Percentiles rank a stretch among this genome's conserved stretches.
phyloP scores from a whole-genome alignment of 2,113 vertebrate species.

The Pollimyrus isidori region DNA sequence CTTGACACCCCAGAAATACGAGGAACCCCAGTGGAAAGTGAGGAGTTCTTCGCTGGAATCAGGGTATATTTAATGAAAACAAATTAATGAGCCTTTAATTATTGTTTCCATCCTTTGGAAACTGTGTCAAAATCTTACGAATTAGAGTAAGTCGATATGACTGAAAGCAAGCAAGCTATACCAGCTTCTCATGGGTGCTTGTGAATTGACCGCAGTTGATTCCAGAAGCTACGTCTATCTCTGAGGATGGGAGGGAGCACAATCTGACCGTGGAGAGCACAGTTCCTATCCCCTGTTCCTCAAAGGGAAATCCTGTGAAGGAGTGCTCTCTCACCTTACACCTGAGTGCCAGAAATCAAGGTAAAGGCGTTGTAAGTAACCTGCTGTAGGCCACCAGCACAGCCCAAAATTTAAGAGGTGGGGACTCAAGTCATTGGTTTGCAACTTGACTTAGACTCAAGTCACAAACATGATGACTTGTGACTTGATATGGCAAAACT shows the following conservation, averaged over 20 bases:
- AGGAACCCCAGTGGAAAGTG: constrained; percentile 64
- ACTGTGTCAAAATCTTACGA: not conserved
- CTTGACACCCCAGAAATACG: constrained; percentile 64
- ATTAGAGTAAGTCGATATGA: not conserved
- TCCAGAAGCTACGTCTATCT: constrained; percentile 59
- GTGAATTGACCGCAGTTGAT: constrained; percentile 54
- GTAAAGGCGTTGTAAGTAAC: constrained; percentile 45
- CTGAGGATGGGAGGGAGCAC: constrained; percentile 73
- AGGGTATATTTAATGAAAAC: constrained; percentile 54
- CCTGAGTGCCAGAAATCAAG: constrained; percentile 62
- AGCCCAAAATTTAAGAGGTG: not conserved
- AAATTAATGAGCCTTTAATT: not conserved
- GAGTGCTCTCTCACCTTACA: constrained; percentile 67
- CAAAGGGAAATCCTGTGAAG: constrained; percentile 43
- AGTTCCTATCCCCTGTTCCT: constrained; percentile 69
- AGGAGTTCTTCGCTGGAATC: constrained; percentile 80
- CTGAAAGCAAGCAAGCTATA: not conserved
- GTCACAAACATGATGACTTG: not conserved
- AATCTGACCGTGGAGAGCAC: constrained; percentile 69
- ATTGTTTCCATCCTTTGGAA: not conserved
- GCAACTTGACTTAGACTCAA: not conserved
- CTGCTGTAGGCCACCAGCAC: not conserved
- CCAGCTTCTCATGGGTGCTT: not conserved
- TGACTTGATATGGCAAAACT: not conserved
- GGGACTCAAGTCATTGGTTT: not conserved